These are phyloP conservation scores for Pao palembangensis DNA, from an alignment of 2,113 vertebrate species.

Conservation along the genomic window DNA sequence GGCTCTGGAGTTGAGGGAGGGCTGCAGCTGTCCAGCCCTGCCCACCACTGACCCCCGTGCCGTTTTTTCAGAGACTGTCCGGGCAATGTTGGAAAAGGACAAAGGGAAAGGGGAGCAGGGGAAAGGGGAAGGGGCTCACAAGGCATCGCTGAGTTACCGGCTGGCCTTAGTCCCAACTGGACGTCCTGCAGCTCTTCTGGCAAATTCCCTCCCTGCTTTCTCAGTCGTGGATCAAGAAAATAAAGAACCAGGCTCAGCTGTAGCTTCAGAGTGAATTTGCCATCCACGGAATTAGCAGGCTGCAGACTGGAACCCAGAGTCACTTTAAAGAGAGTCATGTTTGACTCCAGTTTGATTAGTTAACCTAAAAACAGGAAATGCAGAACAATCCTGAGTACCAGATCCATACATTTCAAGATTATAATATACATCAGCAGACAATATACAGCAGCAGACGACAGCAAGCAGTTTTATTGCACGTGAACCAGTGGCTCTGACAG, in stretches of 20 bases:
- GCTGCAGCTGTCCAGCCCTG: constrained; percentile 85
- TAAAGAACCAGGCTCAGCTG: not conserved
- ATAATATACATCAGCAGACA: constrained; percentile 58
- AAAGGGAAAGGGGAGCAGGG: constrained; percentile 9
- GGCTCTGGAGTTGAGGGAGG: constrained; percentile 88
- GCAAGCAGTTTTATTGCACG: constrained; percentile 43
- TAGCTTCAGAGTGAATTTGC: too few relatives aligned
- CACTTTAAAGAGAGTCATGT: too few relatives aligned
- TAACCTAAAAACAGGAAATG: constrained; percentile 29
- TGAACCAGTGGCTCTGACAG: constrained; percentile 24
- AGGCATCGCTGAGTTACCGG: constrained; percentile 7
- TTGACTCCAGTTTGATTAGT: constrained; percentile 25
- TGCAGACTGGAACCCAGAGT: too few relatives aligned
- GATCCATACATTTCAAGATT: constrained; percentile 46
- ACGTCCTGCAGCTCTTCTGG: constrained; percentile 25
- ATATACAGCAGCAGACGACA: constrained; percentile 20
- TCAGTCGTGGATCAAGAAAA: constrained; percentile 7
- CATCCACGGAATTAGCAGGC: too few relatives aligned
- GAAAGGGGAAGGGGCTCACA: constrained; percentile 9
- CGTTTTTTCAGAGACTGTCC: constrained; percentile 77
- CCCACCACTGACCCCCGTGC: constrained; percentile 83
- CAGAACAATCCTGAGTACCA: constrained; percentile 46
- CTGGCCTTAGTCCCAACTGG: not conserved
- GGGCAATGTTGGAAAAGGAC: constrained; percentile 73
- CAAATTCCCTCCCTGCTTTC: constrained; percentile 1